Evolutionary conservation across 2,113 vertebrate genomes (phyloP).

Genomic region (Fregata magnificens): DNA sequence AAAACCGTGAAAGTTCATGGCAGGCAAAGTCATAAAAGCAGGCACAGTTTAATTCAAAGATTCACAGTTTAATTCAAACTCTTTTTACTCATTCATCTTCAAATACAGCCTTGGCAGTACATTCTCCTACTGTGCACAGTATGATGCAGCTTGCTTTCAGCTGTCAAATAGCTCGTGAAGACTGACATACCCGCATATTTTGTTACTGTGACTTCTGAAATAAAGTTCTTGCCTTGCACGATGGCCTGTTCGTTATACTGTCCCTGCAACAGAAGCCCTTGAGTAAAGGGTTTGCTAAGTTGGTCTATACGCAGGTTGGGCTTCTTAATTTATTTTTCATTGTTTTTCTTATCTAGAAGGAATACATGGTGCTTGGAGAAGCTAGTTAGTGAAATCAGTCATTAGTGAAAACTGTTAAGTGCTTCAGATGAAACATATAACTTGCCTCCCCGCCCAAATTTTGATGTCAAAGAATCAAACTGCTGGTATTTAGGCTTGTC

Average conservation of each 20-base stretch:
- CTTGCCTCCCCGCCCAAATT: background rate
- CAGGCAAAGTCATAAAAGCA: background rate
- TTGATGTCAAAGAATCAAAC: background rate
- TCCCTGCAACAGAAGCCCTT: background rate
- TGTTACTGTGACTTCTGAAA: background rate
- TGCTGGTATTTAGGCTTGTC: background rate
- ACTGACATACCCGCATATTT: background rate
- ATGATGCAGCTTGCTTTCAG: background rate
- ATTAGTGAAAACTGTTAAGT: rapidly evolving
- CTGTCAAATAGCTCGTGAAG: background rate
- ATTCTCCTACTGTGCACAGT: background rate
- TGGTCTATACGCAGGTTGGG: background rate
- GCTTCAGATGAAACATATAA: background rate
- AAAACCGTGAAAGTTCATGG: background rate
- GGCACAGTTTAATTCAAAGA: background rate
- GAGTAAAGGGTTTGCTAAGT: background rate
- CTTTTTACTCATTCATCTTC: background rate
- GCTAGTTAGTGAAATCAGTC: background rate
- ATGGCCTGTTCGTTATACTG: background rate
- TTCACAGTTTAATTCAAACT: background rate
- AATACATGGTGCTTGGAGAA: background rate
- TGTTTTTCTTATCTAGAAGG: background rate
- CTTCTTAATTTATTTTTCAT: background rate
- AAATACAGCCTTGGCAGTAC: background rate
- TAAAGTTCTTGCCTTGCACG: background rate